These are phyloP conservation scores for Enteromius mattozi DNA, from an alignment of 2,797 vertebrate species.

Conservation along the genomic window DNA sequence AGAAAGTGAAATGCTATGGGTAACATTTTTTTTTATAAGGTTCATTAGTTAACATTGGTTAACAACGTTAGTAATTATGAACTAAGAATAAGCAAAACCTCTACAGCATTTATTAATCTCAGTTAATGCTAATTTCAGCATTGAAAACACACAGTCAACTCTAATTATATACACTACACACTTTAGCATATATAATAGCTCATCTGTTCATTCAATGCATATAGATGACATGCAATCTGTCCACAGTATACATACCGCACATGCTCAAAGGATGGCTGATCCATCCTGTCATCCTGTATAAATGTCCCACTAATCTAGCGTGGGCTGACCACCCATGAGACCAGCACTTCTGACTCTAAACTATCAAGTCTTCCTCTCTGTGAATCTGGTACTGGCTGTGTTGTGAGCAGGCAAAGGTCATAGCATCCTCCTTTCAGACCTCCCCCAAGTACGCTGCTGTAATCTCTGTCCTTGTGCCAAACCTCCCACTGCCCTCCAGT, in stretches of 20 bases:
- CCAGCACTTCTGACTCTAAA: conserved; percentile 32
- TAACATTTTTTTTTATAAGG: too few species aligned
- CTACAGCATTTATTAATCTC: too few species aligned
- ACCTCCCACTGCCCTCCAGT: conserved; percentile 68
- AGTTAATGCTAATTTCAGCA: too few species aligned
- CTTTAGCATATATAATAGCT: not conserved
- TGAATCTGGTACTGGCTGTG: conserved; percentile 64
- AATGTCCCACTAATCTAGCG: not conserved
- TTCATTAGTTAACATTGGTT: too few species aligned
- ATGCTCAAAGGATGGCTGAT: not conserved
- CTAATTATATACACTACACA: too few species aligned
- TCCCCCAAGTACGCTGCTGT: conserved; percentile 63
- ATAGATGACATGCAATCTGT: not conserved
- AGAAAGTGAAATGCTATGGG: too few species aligned
- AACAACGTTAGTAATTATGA: too few species aligned
- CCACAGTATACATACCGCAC: not conserved
- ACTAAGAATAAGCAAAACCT: too few species aligned
- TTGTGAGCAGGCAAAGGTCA: conserved; percentile 71
- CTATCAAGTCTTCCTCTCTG: conserved; percentile 50
- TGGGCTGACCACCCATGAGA: conserved; percentile 8
- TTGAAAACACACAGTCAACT: not conserved
- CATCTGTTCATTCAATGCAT: not conserved
- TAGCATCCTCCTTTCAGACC: conserved; percentile 60
- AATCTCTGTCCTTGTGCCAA: conserved; percentile 67
- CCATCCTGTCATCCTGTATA: not conserved